Evolutionary conservation across 2,113 vertebrate genomes (phyloP), one percentile per base, ranked within the genome.

Genomic region (Trichechus manatus): DNA sequence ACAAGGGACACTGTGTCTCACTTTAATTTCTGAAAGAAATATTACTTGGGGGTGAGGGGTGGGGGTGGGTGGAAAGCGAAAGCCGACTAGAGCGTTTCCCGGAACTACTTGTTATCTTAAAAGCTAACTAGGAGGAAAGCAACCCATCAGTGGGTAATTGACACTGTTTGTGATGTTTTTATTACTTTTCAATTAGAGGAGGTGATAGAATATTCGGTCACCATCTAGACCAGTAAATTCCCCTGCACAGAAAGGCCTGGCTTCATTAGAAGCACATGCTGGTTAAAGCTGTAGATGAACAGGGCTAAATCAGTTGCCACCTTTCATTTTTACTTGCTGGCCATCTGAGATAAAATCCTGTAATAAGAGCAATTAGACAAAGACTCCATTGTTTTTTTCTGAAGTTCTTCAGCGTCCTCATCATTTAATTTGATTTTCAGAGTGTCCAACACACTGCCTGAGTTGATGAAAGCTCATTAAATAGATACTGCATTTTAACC

Each of bases 131-230:
- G 96, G 95, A 98, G 97, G 96, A 98, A 99, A 98, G 96, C 96
- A 97, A 95, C 91, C 98, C 91, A 97, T 98, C 95, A 96, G 90
- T 97, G 91, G 89, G 87, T 98, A 98, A 98, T 98, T 98, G 98
- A 98, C 97, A 97, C 89, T n/a, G 50, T 94, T 97, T 97, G 96
- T 98, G 98, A 98, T 91, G 7, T 93, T 98, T 98, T 98, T 98
- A 98, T 98, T 97, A 98, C 98, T 98, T 98, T 97, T 98, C 96
- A 98, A 95, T 98, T 98, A 98, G 94, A 72, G 78, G 92, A 98
- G 98, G 98, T 98, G 98, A 97, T 94, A 96, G 95, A 96, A 94
- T 92, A 95, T 97, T 98, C 78, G 20, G 89, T 91, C 93, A 96
- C 97, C 82, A 93, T 98, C 97, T 97, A 97, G 98, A 96, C 94